Percentiles rank a stretch among this genome's conserved stretches.
phyloP scores from a whole-genome alignment of 2,797 vertebrate species.

The Ataeniobius toweri region DNA sequence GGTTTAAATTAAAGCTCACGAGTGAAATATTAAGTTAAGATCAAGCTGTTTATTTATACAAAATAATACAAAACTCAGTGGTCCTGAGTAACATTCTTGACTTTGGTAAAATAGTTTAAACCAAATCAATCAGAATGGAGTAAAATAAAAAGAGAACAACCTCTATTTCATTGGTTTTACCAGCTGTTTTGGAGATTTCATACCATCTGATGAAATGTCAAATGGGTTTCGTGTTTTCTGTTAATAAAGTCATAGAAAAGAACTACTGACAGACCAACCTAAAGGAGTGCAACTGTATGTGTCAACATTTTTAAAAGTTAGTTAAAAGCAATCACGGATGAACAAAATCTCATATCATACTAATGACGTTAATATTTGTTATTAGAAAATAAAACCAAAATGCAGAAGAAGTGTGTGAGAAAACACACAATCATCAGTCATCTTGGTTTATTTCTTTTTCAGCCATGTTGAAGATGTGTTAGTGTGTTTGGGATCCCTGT shows the following conservation, averaged over 20 bases:
- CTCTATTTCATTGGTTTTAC: background rate
- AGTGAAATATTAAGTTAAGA: no score
- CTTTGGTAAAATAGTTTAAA: slow-evolving; percentile 1
- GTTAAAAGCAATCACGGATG: background rate
- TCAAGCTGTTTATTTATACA: background rate
- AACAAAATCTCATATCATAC: background rate
- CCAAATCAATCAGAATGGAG: background rate
- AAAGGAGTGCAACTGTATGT: background rate
- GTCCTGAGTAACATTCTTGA: background rate
- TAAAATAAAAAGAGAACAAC: background rate
- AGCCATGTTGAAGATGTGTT: no score
- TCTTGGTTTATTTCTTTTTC: no score
- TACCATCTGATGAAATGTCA: background rate
- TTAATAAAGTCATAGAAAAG: background rate
- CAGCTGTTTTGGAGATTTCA: background rate
- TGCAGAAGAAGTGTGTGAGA: slow-evolving; percentile 2
- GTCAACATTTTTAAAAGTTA: background rate
- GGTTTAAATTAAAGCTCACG: background rate
- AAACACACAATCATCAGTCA: background rate
- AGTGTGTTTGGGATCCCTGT: no score
- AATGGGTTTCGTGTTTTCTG: background rate
- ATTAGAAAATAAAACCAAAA: no score
- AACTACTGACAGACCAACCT: background rate
- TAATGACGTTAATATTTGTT: no score
- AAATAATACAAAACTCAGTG: background rate